Conservation (phyloP, 2,113 vertebrate genomes). For the Oreotragus oreotragus region DNA sequence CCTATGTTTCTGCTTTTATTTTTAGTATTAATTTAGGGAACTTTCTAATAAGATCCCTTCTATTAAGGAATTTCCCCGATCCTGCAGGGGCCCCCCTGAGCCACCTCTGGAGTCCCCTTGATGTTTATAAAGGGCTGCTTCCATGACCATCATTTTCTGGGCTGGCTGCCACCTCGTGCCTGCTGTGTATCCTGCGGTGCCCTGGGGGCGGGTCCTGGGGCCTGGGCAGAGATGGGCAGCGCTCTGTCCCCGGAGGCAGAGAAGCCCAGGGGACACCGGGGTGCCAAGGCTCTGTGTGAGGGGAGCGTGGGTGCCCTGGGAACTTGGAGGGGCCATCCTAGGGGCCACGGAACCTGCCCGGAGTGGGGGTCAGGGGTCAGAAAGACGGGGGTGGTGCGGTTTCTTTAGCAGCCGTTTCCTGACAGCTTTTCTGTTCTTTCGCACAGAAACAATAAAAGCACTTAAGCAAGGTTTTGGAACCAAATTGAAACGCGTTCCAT, state of each 20-base stretch:
- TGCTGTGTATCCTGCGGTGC: background rate
- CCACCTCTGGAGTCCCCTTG: background rate
- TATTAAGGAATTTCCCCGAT: background rate
- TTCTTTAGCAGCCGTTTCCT: background rate
- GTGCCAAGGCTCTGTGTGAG: background rate
- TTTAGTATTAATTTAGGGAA: background rate
- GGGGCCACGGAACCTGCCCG: rapidly evolving
- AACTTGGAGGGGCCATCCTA: background rate
- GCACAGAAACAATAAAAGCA: constrained; percentile 51
- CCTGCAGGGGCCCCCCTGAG: background rate
- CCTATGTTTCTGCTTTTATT: background rate
- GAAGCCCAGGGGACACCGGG: background rate
- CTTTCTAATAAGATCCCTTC: background rate
- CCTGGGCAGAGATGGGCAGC: rapidly evolving
- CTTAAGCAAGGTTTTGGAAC: constrained; percentile 57
- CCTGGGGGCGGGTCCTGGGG: background rate
- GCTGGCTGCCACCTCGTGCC: rapidly evolving
- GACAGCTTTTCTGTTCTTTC: constrained; percentile 15
- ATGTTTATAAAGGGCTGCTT: background rate
- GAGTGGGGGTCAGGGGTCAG: background rate
- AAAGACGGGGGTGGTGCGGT: background rate
- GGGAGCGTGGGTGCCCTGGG: background rate
- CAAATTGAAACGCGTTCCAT: background rate
- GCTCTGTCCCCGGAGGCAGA: rapidly evolving
- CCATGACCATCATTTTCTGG: rapidly evolving